Base-by-base conservation (phyloP, 2,888 invertebrate genomes). In the Litoditis marina region DNA sequence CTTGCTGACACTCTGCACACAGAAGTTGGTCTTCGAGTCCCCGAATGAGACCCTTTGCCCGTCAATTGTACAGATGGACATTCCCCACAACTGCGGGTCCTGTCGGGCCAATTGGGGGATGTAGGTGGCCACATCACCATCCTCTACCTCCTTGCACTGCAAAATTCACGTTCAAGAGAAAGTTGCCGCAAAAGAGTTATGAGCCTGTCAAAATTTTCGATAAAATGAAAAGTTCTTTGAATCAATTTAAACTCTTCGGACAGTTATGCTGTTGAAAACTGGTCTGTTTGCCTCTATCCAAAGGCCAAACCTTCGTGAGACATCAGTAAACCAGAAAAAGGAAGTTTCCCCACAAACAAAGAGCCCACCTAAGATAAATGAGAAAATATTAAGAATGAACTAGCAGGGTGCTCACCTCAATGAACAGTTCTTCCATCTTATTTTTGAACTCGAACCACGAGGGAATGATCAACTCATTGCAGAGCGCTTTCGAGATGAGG, bases 31-130 rank as follows among this genome's bases (percentile, higher is more conserved):
- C 50, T 88, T 89, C 50, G 91, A 91, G 84, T 96, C 94, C 58
- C 96, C 96, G 25, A 76, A 63, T 25, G 77, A 73, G 52, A 69
- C 69, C 32, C 79, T 53, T 84, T 96, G 96, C 0, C 96, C 96
- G 84, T 96, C 96, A 69, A 94, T 91, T 0, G 95, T 94, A 83
- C 95, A 96, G 39, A 96, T 88, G 77, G 94, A 92, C 32, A 96
- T 89, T 16, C 93, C 96, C 94, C 95, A 96, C 8, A 57, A 28
- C 22, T 57, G 25, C 16, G 57, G 56, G 39, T 56, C 68, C 39
- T 72, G 90, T 74, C 93, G 87, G 0, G 94, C 91, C 81, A 96
- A 85, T 84, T 96, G 95, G 0, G 95, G 96, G 82, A 96, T 96
- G 84, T 96, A 96, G 19, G 72, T 65, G 34, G 80, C 80, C 8